These are phyloP conservation scores for Scolopax bukidnonensis DNA, from an alignment of 2,797 vertebrate species.

Conservation along the genomic window DNA sequence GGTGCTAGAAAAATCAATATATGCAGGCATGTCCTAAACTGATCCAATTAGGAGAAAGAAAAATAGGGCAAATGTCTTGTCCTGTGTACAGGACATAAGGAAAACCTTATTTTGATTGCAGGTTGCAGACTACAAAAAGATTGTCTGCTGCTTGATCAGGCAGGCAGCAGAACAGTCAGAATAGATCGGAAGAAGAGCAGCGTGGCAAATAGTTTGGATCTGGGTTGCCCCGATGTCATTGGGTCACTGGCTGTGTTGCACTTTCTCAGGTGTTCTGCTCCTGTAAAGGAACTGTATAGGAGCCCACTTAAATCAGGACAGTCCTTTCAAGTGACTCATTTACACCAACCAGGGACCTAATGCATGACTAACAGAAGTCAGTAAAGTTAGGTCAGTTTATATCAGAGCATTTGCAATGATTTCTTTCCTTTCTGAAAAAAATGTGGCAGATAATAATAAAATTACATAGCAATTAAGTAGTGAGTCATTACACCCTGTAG, in stretches of 20 bases:
- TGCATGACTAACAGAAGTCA: neutral
- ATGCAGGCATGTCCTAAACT: neutral
- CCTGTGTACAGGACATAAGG: too few species aligned
- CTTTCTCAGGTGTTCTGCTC: neutral
- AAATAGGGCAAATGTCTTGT: neutral
- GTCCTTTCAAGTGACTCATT: neutral
- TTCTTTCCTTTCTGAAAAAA: slow-evolving; percentile 48
- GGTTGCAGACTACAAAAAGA: neutral
- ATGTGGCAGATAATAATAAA: slow-evolving; percentile 47
- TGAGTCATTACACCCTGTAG: slow-evolving; percentile 28
- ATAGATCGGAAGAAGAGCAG: neutral
- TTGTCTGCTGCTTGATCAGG: neutral
- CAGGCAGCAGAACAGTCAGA: neutral
- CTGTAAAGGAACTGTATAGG: neutral
- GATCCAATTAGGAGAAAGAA: neutral
- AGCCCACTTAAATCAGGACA: neutral
- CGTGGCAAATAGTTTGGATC: neutral
- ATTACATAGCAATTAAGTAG: slow-evolving; percentile 36
- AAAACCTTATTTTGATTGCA: neutral
- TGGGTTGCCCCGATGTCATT: neutral
- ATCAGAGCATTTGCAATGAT: neutral
- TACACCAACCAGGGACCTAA: neutral
- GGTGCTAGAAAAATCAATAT: neutral
- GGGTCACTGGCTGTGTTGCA: neutral
- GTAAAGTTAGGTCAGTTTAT: neutral